Evolutionary conservation across 2,888 invertebrate species (phyloP), one percentile per base, ranked within the genome.

Genomic region (Cephus sareptanus): DNA sequence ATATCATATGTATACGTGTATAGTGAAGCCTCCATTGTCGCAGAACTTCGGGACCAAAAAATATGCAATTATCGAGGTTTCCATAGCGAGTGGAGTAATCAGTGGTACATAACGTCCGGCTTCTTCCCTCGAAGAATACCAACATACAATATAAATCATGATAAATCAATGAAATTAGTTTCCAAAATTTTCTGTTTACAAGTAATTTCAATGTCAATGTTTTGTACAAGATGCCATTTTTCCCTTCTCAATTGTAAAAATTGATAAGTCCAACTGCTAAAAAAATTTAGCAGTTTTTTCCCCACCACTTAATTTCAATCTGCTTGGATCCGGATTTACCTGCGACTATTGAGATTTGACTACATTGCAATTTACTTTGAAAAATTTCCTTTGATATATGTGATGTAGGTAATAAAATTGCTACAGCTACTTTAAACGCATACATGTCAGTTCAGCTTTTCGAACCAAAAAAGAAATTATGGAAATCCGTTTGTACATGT

Each of bases 401-500:
- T 30, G 31, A 31, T 34, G 6, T 73, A 84, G 83, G 85, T 11
- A 76, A 70, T 11, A 74, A 82, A 77, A 69, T 88, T 31, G 80
- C 79, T 6, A 76, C 85, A 9, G 79, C 81, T 30, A 82, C 78
- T 0, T 0, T 56, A 1, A 35, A 37, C 12, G 78, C 78, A 15
- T 11, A 69, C 33, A 73, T 85, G 3, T 76, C 75, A 11, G 34
- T 89, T 35, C 83, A 82, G 76, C 77, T 78, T 74, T 12, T 80
- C 23, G 74, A 77, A 6, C 33, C 11, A 1, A 34, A 76, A 0
- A 87, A 87, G 37, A n/a, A 79, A 1, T 15, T 80, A 4, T 90
- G 88, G 88, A 37, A 33, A 4, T n/a, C 6, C 0, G 34, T 30
- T 0, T 88, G 88, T 71, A 4, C 33, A 4, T 71, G 71, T 15